These are phyloP conservation scores for Thaleichthys pacificus DNA, from an alignment of 2,797 vertebrate species.

Conservation along the genomic window DNA sequence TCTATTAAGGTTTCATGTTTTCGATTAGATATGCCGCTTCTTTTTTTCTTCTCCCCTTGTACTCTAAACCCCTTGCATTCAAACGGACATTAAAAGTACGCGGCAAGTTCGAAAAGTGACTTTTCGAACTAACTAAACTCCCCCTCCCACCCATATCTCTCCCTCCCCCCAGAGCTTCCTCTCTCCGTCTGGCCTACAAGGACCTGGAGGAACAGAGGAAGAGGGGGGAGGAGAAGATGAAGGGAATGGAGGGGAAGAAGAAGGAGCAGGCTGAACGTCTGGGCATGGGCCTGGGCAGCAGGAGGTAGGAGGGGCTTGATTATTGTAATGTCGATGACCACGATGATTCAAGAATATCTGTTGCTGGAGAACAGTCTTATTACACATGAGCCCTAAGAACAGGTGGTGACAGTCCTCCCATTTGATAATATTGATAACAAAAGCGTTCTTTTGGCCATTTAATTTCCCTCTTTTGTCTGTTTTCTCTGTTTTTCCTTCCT, in stretches of 20 bases:
- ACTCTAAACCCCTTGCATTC: no score
- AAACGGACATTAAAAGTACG: no score
- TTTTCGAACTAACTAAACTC: neutral
- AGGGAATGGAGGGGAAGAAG: conserved; percentile 79
- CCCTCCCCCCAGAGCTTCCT: conserved; percentile 63
- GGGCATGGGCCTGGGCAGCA: conserved; percentile 88
- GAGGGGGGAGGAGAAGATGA: conserved; percentile 78
- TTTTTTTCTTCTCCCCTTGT: no score
- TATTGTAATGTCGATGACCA: no score
- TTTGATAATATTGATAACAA: neutral
- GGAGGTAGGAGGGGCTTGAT: conserved; percentile 72
- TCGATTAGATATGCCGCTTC: no score
- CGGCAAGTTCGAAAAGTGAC: neutral
- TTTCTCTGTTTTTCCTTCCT: neutral
- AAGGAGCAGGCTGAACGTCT: conserved; percentile 87
- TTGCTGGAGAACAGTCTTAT: no score
- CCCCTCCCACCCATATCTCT: neutral
- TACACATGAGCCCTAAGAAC: no score
- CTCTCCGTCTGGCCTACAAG: conserved; percentile 84
- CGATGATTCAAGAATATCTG: no score
- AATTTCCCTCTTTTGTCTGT: neutral
- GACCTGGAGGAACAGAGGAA: conserved; percentile 86
- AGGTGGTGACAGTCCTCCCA: no score
- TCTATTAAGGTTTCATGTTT: no score
- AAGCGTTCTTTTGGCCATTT: no score